Base-by-base conservation (phyloP, 2,888 invertebrate species). In the Dyspetes luteomarginatus region DNA sequence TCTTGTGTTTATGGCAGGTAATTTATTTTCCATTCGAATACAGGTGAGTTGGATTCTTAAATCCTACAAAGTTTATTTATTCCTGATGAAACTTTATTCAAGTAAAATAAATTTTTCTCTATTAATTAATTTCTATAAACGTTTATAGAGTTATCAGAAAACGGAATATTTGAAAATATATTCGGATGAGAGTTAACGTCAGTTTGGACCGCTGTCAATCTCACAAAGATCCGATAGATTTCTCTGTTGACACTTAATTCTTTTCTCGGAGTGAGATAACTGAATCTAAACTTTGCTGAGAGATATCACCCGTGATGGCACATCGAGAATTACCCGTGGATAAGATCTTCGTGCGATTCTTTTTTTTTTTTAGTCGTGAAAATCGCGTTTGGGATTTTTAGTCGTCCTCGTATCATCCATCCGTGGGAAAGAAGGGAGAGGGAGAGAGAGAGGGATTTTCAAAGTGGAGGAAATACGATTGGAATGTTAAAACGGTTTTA, bases 401-500 rank as follows among this genome's bases (percentile, higher is more conserved):
- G 62, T 73, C 52, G 41, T 50, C 52, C 64, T 65, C 58, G 28
- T 12, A 36, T 36, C 36, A 12, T 36, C 36, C 36, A 36, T 36
- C 3, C 36, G 36, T 12, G 36, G 9, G 9, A 7, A 12, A 7
- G 9, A 36, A 0, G 9, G 36, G 9, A 36, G 36, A 36, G 12
- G n/a, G 9, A 12, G 12, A 36, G 36, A 36, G 36, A 7, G 36
- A 36, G 36, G 36, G 36, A 36, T 7, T 36, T 36, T n/a, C n/a
- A 7, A 55, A 64, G 41, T 26, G 55, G 45, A 68, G 28, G 48
- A 36, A 30, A 24, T 50, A 24, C 64, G 73, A 72, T 78, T 78
- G 78, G 12, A 72, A 74, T 50, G 50, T 56, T 62, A 72, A 64
- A 73, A 81, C 72, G 77, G 76, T 81, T 81, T 77, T 76, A 81